Evolutionary conservation across 2,797 vertebrate genomes (phyloP).

Genomic region (Alectoris magna): DNA sequence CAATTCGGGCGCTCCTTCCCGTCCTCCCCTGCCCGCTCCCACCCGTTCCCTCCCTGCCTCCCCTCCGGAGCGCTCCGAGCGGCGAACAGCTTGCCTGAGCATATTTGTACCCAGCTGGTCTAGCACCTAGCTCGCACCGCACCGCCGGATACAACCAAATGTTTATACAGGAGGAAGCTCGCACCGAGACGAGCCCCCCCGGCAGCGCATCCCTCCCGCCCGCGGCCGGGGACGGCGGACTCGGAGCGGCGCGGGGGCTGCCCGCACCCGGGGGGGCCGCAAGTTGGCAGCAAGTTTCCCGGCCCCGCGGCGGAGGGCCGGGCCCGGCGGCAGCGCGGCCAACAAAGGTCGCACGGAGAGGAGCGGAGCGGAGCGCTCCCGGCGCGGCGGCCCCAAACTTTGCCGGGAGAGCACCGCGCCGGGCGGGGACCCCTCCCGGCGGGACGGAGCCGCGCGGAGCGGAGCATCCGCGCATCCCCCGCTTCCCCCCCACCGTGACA

Average conservation of each 20-base stretch:
- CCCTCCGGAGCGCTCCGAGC: background rate
- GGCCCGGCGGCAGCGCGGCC: no score
- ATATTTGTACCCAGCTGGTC: slow-evolving; percentile 88
- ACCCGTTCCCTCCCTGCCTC: slow-evolving; percentile 79
- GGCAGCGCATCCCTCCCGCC: background rate
- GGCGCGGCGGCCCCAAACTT: background rate
- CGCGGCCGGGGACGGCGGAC: no score
- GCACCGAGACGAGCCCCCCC: slow-evolving; percentile 71
- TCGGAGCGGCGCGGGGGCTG: no score
- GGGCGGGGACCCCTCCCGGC: no score
- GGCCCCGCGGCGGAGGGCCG: no score
- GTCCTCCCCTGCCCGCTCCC: slow-evolving; percentile 27
- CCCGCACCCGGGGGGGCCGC: no score
- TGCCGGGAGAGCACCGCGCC: background rate
- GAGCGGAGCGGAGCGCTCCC: no score
- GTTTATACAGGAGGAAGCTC: slow-evolving; percentile 86
- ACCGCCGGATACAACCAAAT: slow-evolving; percentile 86
- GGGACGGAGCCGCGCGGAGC: no score
- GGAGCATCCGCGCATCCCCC: no score
- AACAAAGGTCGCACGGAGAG: background rate
- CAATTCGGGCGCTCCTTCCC: slow-evolving; percentile 56
- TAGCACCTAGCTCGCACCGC: slow-evolving; percentile 85
- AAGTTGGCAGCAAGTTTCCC: no score
- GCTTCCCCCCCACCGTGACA: no score
- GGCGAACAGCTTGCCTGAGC: slow-evolving; percentile 83